These are phyloP conservation scores for Lampris incognitus DNA, from an alignment of 2,113 vertebrate species.

Conservation along the genomic window DNA sequence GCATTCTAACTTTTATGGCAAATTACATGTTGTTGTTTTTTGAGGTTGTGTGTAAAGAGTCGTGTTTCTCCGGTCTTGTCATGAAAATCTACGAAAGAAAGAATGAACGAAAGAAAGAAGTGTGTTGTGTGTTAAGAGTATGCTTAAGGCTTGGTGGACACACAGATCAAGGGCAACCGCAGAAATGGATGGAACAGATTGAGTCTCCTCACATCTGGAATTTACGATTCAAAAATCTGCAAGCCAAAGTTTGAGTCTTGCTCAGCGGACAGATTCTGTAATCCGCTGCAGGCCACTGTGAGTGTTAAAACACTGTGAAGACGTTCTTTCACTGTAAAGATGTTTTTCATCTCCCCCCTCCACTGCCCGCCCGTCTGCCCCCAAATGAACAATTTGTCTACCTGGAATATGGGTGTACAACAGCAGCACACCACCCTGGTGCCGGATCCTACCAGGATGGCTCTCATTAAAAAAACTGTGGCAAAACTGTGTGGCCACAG, in stretches of 20 bases:
- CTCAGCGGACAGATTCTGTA: constrained; percentile 5
- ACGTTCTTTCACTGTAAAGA: neutral
- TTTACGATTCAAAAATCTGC: neutral
- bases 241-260: constrained; percentile 12
- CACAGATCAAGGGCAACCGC: neutral
- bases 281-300: neutral
- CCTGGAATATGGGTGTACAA: too few species aligned
- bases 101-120: neutral
- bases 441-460: too few species aligned
- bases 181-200: neutral
- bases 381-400: too few species aligned
- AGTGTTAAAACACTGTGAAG: neutral
- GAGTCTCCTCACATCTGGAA: constrained; percentile 22
- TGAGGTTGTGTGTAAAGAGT: too few species aligned
- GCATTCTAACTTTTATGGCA: neutral
- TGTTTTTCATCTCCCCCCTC: too few species aligned
- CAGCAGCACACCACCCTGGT: too few species aligned
- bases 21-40: too few species aligned
- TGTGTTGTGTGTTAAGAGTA: neutral
- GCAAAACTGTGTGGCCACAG: too few species aligned
- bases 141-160: neutral
- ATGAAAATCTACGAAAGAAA: too few species aligned
- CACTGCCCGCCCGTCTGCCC: too few species aligned
- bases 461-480: too few species aligned
- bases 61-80: too few species aligned